Evolutionary conservation across 2,113 vertebrate genomes (phyloP).

Genomic region (Leucosticte australis): DNA sequence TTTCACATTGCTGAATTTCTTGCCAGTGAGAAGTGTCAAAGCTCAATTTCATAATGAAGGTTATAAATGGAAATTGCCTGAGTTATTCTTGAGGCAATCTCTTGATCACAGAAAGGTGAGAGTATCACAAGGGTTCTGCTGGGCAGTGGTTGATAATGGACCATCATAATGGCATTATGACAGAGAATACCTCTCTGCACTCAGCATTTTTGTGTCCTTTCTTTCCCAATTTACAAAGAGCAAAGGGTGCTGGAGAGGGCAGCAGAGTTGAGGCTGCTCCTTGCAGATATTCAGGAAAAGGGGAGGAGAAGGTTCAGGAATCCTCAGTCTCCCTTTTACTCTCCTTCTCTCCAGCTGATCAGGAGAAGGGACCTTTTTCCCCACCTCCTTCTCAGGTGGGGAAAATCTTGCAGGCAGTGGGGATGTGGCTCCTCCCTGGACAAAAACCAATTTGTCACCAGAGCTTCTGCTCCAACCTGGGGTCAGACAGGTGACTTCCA

Average conservation of each 20-base stretch:
- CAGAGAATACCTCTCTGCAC: not conserved
- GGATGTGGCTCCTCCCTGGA: not conserved
- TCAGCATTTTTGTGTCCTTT: not conserved
- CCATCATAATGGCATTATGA: accelerated
- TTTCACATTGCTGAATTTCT: not conserved
- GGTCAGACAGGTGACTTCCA: not conserved
- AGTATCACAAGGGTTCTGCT: not conserved
- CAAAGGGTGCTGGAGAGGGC: not conserved
- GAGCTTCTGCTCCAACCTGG: not conserved
- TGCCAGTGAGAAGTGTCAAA: not conserved
- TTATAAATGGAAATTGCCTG: not conserved
- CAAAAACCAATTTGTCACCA: not conserved
- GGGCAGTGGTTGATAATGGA: not conserved
- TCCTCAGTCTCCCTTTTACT: not conserved
- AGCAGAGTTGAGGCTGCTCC: not conserved
- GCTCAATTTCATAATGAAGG: not conserved
- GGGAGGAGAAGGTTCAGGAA: not conserved
- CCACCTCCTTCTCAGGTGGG: not conserved
- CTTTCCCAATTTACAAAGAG: not conserved
- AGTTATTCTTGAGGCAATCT: not conserved
- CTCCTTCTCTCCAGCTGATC: not conserved
- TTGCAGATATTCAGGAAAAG: not conserved
- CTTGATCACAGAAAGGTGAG: not conserved
- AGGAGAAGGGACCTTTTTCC: accelerated
- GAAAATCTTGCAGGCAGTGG: not conserved